Evolutionary conservation across 2,888 invertebrate genomes (phyloP), one percentile per base, ranked within the genome.

Genomic region (Linnaemya vulpina): DNA sequence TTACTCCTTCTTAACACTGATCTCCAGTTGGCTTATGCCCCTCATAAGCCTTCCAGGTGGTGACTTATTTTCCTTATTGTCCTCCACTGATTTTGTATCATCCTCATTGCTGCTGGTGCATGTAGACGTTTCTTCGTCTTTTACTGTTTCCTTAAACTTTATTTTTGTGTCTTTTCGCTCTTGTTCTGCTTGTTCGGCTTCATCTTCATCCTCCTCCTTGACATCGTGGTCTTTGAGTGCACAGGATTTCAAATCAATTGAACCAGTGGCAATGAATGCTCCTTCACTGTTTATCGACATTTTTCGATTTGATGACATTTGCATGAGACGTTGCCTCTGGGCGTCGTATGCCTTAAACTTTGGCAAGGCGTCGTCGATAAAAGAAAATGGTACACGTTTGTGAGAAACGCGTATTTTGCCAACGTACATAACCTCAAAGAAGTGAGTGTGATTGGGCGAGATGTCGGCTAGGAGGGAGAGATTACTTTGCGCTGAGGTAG

Each of bases 391-490:
- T 0, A 92, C 92, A 90, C 97, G 97, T 89, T 96, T 95, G 89
- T 96, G 96, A 51, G 97, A 96, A 88, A 98, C 96, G 87, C 96
- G 95, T 65, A 98, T 97, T 93, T 97, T 97, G 0, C 98, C 98
- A 65, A 98, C 95, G 92, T 98, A 98, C 87, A 98, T 93, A 3
- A 96, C 97, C 94, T 97, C 97, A 90, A 97, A 97, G 92, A 97
- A 97, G 91, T 97, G 97, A 30, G 97, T 97, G 84, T 96, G 96
- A 88, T 96, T 96, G 10, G 96, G 96, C 0, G 97, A 96, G 77
- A 97, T 95, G 90, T 97, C 96, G 55, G 91, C 90, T 46, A 92
- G 88, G 75, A 92, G 87, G 51, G 92, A 91, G 25, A 92, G 89
- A 88, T 92, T 92, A 51, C 92, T 90, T 87, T 92, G 91, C 38